Evolutionary conservation across 1,140 invertebrate genomes (phyloP), one percentile per base, ranked within the genome.

Genomic region (Habropoda laboriosa): DNA sequence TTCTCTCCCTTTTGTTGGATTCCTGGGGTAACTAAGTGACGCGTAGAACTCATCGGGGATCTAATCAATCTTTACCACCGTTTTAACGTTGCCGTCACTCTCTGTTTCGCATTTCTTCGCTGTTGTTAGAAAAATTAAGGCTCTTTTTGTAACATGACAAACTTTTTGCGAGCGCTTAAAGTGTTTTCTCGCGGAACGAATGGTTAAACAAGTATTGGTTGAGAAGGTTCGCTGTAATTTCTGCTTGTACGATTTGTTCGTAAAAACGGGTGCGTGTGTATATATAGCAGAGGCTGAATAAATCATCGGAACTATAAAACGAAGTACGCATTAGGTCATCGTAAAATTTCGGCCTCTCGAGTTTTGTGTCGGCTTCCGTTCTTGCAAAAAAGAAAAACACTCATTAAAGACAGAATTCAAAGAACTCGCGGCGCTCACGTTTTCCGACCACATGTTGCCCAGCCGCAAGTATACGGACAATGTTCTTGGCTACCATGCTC

Each of bases 351-450:
- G 3, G 27, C 13, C 45, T 79, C 57, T 53, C 21, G 32, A 24
- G 30, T 45, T 72, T 55, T 10, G 51, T 10, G 51, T 10, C 67
- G 49, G 53, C 49, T 75, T 75, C 72, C 47, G 57, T 57, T 53
- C 45, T 30, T 40, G 49, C n/a, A 8, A 47, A 70, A 73, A 8
- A 47, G 64, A 73, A 63, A 64, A 24, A 30, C 32, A 13, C 21
- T 86, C 82, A 66, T 85, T 82, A 86, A 86, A 84, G 80, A 63
- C 83, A 70, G 81, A 83, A 88, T 87, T 91, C 87, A 83, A 75
- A 66, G 86, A 89, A 89, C 13, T 64, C 57, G 55, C 70, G 47
- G 81, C 76, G 61, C 58, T 75, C 57, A 85, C 80, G 49, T 75
- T 87, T 81, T 86, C 82, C 80, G 75, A 86, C 86, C 81, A 87